These are phyloP conservation scores for Pogonophryne albipinna DNA, from an alignment of 2,797 vertebrate genomes.

Conservation along the genomic window DNA sequence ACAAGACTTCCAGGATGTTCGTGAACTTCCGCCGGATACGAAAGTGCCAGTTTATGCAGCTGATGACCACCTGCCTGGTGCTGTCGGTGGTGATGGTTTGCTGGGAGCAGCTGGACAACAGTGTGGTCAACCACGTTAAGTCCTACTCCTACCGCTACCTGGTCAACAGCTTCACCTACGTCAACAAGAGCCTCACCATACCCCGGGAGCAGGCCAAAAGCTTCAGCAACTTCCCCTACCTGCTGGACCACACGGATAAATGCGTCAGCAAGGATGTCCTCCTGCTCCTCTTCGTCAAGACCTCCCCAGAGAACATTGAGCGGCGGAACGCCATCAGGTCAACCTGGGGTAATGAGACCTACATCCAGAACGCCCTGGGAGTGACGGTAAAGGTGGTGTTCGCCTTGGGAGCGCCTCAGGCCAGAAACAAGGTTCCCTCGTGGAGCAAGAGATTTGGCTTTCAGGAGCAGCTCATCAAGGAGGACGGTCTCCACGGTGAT, in stretches of 20 bases:
- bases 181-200: conserved; percentile 90
- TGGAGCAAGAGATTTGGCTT: conserved; percentile 43
- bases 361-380: conserved; percentile 82
- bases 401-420: conserved; percentile 85
- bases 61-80: conserved; percentile 89
- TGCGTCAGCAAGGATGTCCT: conserved; percentile 88
- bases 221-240: conserved; percentile 85
- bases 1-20: conserved; percentile 87
- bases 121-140: conserved; percentile 87
- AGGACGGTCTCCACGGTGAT: conserved; percentile 87
- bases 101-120: conserved; percentile 88
- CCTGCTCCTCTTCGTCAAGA: conserved; percentile 94
- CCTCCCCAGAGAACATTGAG: conserved; percentile 88
- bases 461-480: conserved; percentile 83
- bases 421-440: conserved; percentile 10
- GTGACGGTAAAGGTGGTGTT: conserved; percentile 93
- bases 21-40: conserved; percentile 85
- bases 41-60: conserved; percentile 87
- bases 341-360: conserved; percentile 95
- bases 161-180: conserved; percentile 88
- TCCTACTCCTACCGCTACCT: conserved; percentile 94
- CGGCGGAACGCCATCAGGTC: conserved; percentile 90
- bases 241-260: conserved; percentile 91
- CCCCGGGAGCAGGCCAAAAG: conserved; percentile 78
- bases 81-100: conserved; percentile 89